Evolutionary conservation across 2,888 invertebrate genomes (phyloP).

Genomic region (Plagiodera versicolora): DNA sequence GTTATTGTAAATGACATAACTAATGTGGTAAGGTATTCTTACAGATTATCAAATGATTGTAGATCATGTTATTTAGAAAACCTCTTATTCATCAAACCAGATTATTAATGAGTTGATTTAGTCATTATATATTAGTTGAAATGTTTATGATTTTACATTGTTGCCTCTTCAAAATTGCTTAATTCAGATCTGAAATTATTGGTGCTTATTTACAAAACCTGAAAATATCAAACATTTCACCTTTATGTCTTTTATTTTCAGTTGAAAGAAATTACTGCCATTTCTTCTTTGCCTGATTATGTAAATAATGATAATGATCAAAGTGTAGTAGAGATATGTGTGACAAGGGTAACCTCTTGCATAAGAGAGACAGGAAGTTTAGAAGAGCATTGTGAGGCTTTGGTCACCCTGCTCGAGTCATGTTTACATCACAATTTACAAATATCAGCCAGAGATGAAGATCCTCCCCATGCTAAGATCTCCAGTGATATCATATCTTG

Average conservation of each 20-base stretch:
- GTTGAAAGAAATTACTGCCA: constrained; percentile 76
- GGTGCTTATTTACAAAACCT: too few relatives aligned
- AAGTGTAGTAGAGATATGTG: constrained; percentile 92
- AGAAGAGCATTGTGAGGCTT: constrained; percentile 80
- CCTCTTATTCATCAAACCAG: too few relatives aligned
- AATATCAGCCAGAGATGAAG: constrained; percentile 76
- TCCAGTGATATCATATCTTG: constrained; percentile 94
- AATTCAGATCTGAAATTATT: neutral
- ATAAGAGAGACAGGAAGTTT: constrained; percentile 87
- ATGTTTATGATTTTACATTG: too few relatives aligned
- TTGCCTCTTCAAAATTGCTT: too few relatives aligned
- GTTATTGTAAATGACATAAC: constrained; percentile 84
- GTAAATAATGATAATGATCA: constrained; percentile 88
- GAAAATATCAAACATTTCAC: too few relatives aligned
- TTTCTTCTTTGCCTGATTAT: constrained; percentile 82
- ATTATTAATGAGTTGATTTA: too few relatives aligned
- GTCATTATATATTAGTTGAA: too few relatives aligned
- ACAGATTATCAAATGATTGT: too few relatives aligned
- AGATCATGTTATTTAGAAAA: too few relatives aligned
- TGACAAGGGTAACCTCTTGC: constrained; percentile 87
- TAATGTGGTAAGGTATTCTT: constrained; percentile 68
- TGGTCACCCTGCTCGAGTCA: constrained; percentile 83
- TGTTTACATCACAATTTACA: constrained; percentile 88
- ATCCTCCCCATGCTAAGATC: constrained; percentile 95
- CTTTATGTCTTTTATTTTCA: constrained; percentile 48